Conservation (phyloP, 2,797 vertebrate genomes). For the Semotilus atromaculatus region DNA sequence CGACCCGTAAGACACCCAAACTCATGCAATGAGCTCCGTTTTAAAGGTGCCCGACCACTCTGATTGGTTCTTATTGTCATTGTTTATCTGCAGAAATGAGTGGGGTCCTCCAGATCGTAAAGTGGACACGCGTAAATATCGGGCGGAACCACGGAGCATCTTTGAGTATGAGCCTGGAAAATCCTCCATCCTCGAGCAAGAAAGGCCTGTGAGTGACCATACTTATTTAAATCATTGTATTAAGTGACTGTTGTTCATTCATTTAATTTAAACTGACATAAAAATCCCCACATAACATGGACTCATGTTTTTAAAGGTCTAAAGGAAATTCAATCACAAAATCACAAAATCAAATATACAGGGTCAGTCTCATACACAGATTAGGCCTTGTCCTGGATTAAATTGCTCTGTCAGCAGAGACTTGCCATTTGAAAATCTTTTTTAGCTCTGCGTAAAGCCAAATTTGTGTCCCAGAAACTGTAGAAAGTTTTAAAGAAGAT, state of each 20-base stretch:
- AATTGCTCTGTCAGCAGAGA: constrained; percentile 5
- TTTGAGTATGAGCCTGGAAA: constrained; percentile 99
- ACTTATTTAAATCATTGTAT: not conserved
- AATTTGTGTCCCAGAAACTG: not conserved
- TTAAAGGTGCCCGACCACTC: not conserved
- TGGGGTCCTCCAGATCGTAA: constrained; percentile 98
- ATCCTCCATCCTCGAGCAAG: constrained; percentile 95
- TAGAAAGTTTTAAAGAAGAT: constrained; percentile 6
- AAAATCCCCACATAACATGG: not conserved
- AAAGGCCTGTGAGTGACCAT: constrained; percentile 90
- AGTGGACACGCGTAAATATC: constrained; percentile 95
- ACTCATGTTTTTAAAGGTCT: not conserved
- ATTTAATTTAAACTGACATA: not conserved
- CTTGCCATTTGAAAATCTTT: not conserved
- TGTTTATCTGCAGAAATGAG: constrained; percentile 82
- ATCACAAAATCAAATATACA: constrained; percentile 24
- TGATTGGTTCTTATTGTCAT: not conserved
- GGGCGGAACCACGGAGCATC: constrained; percentile 97
- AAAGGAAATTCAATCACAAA: constrained; percentile 1
- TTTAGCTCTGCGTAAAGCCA: not conserved
- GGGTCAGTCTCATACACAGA: not conserved
- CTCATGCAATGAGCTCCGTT: not conserved
- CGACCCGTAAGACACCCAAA: constrained; percentile 83
- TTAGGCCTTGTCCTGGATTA: constrained; percentile 23
- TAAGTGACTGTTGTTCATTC: not conserved